Base-by-base conservation (phyloP, 2,797 vertebrate genomes). In the Acipenser ruthenus region DNA sequence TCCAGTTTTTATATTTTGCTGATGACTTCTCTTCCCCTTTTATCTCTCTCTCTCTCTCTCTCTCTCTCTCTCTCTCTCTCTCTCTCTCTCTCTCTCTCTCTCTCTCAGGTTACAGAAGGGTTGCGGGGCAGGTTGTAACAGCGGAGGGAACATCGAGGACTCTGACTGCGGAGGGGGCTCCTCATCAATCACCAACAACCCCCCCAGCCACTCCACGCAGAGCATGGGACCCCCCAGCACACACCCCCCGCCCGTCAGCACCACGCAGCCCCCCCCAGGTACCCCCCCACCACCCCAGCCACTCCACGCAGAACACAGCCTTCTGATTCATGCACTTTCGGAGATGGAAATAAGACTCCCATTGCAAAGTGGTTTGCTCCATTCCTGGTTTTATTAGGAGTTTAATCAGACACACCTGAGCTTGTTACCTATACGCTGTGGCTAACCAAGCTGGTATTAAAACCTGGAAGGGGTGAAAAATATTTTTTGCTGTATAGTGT, bases 71-170 rank as follows among this genome's bases (percentile, higher is more conserved):
- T 51, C 18, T 55, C 47, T 2, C 1, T 6, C 55, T 3, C n/a
- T 9, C 37, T 7, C 47, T 48, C 69, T 18, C 67, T 71, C 53
- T 51, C 4, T 51, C 6, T 68, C 47, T 13, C 1, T 18, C 52
- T 56, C 53, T 50, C 62, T 5, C 78, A 95, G 94, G 84, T 82
- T 95, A 48, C 94, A 93, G 72, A 95, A 95, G 73, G 93, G 93
- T 50, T 95, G 94, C 2, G 93, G 93, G 0, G 92, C 94, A 0
- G 94, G 94, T 68, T 95, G 94, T 67, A 95, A 95, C 74, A 95
- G 93, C 0, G 94, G 94, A 0, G 93, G 94, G n/a, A 95, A 94
- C 65, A 92, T 94, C 3, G 94, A 95, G 62, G 93, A 95, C 71
- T 93, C 93, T 0, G 93, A 95, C 74, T 94, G 92, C 6, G 91